Percentiles rank a stretch among this genome's conserved stretches.
Evolutionary conservation across 2,113 vertebrate genomes (phyloP).

Genomic region (Edolisoma coerulescens): DNA sequence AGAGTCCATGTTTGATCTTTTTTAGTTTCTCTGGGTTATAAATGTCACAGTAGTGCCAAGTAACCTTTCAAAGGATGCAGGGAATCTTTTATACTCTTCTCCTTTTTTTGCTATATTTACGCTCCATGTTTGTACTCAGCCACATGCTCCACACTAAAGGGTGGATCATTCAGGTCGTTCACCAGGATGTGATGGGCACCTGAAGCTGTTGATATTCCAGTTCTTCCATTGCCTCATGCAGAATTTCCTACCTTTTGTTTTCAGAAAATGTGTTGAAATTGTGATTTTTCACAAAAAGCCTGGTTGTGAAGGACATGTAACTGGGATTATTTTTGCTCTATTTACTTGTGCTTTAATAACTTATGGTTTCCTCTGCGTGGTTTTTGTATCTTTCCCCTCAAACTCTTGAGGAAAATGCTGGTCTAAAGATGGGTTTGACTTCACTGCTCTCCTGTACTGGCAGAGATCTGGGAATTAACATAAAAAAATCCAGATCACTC

Average conservation of each 20-base stretch:
- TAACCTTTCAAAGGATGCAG: neutral
- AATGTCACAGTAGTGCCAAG: neutral
- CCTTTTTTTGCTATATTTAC: neutral
- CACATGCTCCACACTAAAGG: neutral
- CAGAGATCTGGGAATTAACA: neutral
- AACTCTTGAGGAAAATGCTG: neutral
- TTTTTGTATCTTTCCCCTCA: neutral
- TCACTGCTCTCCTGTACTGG: neutral
- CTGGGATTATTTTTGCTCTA: neutral
- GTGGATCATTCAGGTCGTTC: neutral
- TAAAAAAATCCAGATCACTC: neutral
- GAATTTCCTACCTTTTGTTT: neutral
- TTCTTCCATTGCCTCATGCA: neutral
- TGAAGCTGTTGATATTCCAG: neutral
- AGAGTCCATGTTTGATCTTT: neutral
- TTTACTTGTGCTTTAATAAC: neutral
- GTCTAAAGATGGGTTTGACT: neutral
- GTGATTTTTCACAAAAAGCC: neutral
- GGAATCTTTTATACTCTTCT: neutral
- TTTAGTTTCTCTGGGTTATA: neutral
- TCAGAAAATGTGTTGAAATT: neutral
- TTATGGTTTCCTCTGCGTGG: neutral
- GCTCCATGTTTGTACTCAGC: neutral
- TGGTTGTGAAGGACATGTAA: neutral
- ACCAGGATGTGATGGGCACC: neutral